Base-by-base conservation (phyloP, 2,113 vertebrate species). In the human (Homo sapiens) region DNA sequence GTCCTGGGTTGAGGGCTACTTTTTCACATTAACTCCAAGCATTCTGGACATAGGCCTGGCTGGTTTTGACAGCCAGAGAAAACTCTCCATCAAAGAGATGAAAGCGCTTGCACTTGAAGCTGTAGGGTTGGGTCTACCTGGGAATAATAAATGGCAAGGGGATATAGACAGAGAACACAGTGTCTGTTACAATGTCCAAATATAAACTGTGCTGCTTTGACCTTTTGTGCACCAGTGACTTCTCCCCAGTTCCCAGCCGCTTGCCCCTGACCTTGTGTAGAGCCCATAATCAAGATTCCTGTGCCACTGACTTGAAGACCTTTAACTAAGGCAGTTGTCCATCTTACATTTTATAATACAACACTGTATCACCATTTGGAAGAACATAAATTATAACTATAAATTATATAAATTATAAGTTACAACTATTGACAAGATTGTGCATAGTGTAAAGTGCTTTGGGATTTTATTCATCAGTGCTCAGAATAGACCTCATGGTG, bases 111-210 rank as follows among this genome's bases (percentile, higher is more conserved):
- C 4, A 4, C 43, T n/a, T 70, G 48, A 18, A 55, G 14, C 10
- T 18, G 6, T 23, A 27, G 25, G 16, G 6, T 11, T 70, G 23
- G 22, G 43, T 20, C 7, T 7, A 2, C 0, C 0, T 2, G 2
- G 50, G 7, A 40, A 57, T 14, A 40, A 16, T 57, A 18, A 40
- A 30, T 32, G 50, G 17, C 30, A 50, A 23, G 23, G 6, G 72
- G 10, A 25, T 43, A 6, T 78, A 27, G 1, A 5, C 30, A 80
- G 23, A 3, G 4, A 11, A 8, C 43, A 16, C 3, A 78, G 10
- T 10, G 13, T 82, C 79, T 48, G 25, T 59, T 52, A 40, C 2
- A 79, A 7, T 70, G 43, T 48, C 81, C 43, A 23, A 11, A 35
- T 38, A 2, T 13, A 52, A 92, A 55, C 14, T 59, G 18, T 64